Evolutionary conservation across 1,140 invertebrate genomes (phyloP).

Genomic region (Philopotamus ludificatus): DNA sequence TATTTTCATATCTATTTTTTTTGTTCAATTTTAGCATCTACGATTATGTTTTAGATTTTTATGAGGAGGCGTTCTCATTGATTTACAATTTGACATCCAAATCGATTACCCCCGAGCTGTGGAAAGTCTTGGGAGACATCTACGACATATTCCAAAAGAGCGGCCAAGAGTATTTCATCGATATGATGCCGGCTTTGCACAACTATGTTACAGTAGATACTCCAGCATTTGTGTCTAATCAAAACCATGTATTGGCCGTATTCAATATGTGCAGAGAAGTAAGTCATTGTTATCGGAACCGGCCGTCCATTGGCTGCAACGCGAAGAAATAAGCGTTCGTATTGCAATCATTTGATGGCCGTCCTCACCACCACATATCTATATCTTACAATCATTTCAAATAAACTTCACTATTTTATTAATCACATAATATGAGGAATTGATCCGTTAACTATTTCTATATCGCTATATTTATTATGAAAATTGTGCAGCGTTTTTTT

Average conservation of each 20-base stretch:
- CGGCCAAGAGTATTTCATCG: slow-evolving; percentile 95
- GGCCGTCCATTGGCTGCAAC: background rate
- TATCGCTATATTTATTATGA: too few species aligned
- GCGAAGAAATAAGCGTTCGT: too few species aligned
- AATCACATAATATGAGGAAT: too few species aligned
- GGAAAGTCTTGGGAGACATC: slow-evolving; percentile 87
- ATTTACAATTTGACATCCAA: slow-evolving; percentile 90
- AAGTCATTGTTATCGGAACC: slow-evolving; percentile 7
- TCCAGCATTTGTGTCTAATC: slow-evolving; percentile 86
- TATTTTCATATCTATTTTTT: background rate
- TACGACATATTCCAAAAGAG: slow-evolving; percentile 85
- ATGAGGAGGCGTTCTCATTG: slow-evolving; percentile 92
- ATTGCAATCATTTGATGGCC: too few species aligned
- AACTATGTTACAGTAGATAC: slow-evolving; percentile 97
- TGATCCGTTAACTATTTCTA: too few species aligned
- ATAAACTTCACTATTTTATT: too few species aligned
- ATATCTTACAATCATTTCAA: too few species aligned
- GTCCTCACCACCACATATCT: too few species aligned
- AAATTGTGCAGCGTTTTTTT: too few species aligned
- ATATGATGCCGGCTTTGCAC: slow-evolving; percentile 98
- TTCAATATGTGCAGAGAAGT: slow-evolving; percentile 93
- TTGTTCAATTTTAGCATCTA: background rate
- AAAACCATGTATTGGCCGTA: slow-evolving; percentile 86
- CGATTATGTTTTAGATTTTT: slow-evolving; percentile 73
- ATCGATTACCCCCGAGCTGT: slow-evolving; percentile 89